Conservation (phyloP, 2,888 invertebrate genomes). For the Petrolisthes cinctipes region DNA sequence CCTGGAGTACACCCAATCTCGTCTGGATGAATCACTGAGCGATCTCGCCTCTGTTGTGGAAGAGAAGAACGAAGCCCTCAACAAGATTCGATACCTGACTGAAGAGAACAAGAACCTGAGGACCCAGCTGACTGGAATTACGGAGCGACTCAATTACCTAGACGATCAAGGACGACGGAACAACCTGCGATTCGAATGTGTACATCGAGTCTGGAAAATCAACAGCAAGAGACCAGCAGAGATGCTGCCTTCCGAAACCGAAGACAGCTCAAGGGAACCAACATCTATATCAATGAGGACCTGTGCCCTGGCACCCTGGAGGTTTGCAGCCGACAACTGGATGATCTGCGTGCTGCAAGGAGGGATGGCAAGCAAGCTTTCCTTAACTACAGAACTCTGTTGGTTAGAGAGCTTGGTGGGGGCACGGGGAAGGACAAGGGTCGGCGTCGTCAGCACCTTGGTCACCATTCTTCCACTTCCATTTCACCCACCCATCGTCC, state of each 20-base stretch:
- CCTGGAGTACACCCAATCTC: no score
- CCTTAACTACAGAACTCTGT: background rate
- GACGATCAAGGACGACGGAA: constrained; percentile 3
- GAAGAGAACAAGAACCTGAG: background rate
- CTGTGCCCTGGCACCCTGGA: background rate
- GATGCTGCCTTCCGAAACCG: constrained; percentile 3
- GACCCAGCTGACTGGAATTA: background rate
- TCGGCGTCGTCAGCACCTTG: no score
- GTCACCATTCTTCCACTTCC: no score
- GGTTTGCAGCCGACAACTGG: background rate
- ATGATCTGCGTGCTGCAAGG: background rate
- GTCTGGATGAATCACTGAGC: no score
- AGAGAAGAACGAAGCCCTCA: no score
- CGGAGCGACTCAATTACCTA: constrained; percentile 3
- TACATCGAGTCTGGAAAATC: constrained; percentile 1
- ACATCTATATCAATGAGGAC: constrained; percentile 5
- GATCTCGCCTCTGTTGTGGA: no score
- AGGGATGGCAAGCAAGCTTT: constrained; percentile 13
- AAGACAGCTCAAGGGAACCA: constrained; percentile 1
- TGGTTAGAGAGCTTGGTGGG: constrained; percentile 9
- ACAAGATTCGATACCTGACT: no score
- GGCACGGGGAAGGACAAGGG: no score
- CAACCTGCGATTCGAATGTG: constrained; percentile 11
- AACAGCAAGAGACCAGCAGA: background rate
- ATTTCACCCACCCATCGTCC: no score